Evolutionary conservation across 1,140 invertebrate genomes (phyloP).

Genomic region (Parasteatoda tepidariorum): DNA sequence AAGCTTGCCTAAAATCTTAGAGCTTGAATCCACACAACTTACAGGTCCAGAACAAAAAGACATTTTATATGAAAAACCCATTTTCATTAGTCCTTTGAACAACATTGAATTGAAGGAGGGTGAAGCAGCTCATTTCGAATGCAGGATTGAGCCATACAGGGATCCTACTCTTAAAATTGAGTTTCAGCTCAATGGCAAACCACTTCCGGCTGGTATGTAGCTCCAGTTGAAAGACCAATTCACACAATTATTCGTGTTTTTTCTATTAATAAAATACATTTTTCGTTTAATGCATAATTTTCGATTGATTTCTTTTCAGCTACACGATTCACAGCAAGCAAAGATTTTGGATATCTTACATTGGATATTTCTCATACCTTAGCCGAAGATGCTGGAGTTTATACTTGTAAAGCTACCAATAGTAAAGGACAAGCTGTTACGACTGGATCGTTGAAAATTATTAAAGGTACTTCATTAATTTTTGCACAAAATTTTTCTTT

Average conservation of each 20-base stretch:
- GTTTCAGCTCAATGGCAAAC: slow-evolving; percentile 63
- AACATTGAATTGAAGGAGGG: slow-evolving; percentile 90
- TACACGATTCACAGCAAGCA: slow-evolving; percentile 85
- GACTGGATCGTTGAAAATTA: slow-evolving; percentile 79
- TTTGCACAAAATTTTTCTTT: too few relatives aligned
- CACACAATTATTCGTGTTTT: not conserved
- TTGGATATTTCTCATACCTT: slow-evolving; percentile 85
- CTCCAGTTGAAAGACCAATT: not conserved
- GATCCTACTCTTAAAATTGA: slow-evolving; percentile 91
- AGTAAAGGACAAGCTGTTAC: slow-evolving; percentile 84
- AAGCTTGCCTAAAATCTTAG: slow-evolving; percentile 89
- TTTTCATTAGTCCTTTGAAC: slow-evolving; percentile 91
- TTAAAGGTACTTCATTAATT: slow-evolving; percentile 39
- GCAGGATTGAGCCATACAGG: slow-evolving; percentile 91
- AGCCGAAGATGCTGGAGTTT: slow-evolving; percentile 89
- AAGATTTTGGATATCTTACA: slow-evolving; percentile 89
- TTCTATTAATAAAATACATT: not conserved
- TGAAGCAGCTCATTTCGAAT: slow-evolving; percentile 93
- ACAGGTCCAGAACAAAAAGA: slow-evolving; percentile 75
- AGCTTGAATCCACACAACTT: slow-evolving; percentile 75
- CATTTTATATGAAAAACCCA: slow-evolving; percentile 83
- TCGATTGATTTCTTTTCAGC: slow-evolving; percentile 70
- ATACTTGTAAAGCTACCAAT: slow-evolving; percentile 92
- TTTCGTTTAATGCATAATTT: too few relatives aligned
- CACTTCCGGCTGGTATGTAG: slow-evolving; percentile 50